Percentiles rank a stretch among this genome's conserved stretches.
Conservation (phyloP, 2,888 invertebrate genomes). For the Temnothorax unifasciatus region DNA sequence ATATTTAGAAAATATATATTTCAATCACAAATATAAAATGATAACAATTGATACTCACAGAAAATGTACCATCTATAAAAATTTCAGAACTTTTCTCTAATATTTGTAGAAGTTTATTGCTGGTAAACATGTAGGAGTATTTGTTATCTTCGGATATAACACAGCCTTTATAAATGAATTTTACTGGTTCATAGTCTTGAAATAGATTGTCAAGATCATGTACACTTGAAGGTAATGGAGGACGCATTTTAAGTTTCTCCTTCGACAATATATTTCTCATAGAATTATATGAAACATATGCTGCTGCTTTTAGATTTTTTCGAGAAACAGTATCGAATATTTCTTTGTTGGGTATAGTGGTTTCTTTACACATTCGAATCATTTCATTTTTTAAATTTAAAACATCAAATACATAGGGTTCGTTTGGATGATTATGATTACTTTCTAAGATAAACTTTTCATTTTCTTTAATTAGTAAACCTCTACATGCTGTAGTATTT, state of each 20-base stretch:
- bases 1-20: neutral
- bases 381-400: conserved; percentile 9
- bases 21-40: neutral
- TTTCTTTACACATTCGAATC: neutral
- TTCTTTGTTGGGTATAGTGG: neutral
- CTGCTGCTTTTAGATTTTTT: neutral
- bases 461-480: neutral
- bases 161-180: neutral
- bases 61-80: conserved; percentile 7
- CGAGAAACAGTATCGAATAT: conserved; percentile 13
- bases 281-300: neutral
- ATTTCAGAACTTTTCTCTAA: neutral
- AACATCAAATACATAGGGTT: neutral
- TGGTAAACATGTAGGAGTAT: conserved; percentile 18
- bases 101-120: conserved; percentile 11
- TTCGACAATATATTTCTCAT: neutral
- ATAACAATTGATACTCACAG: neutral
- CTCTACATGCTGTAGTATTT: neutral
- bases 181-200: neutral
- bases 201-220: neutral
- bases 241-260: conserved; percentile 8
- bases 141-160: conserved; percentile 25
- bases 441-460: neutral
- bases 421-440: neutral
- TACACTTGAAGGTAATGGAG: neutral